Base-by-base conservation (phyloP, 2,888 invertebrate genomes). In the Drosophila macrospina region DNA sequence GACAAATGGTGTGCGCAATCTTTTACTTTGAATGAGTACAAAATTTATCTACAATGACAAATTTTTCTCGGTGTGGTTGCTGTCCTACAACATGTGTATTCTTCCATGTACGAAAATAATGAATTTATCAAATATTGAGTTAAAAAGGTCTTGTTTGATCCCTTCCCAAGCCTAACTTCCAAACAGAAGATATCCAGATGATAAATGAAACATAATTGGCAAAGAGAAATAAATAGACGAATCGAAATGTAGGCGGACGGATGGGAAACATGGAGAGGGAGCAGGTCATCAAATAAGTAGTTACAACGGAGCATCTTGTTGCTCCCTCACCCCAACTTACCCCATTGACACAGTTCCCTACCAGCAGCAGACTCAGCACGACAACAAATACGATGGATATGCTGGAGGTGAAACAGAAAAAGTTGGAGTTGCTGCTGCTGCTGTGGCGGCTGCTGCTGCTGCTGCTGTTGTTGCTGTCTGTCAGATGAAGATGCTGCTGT, bases 331-430 rank as follows among this genome's bases (percentile, higher is more conserved):
- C 39, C 45, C 41, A 71, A 91, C 92, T 92, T 91, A 92, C 92
- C 90, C 91, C 92, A 91, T 90, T 91, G 89, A 91, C 92, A 90
- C 91, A 91, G 86, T 92, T 91, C 76, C 90, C 90, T 86, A 90
- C 79, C 72, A 89, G 77, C 84, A 91, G 88, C 85, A 91, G 83
- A 87, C 90, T 89, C 76, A 90, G 77, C 83, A 84, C 80, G 81
- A 88, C 74, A 69, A 77, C 68, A 37, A 83, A 75, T 28, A 36
- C 74, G 68, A 69, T 68, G 77, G 77, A 80, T 77, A 79, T 63
- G 80, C 83, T 63, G 55, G 62, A 59, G 62, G 50, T 72, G 61
- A 67, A 48, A 56, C 73, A 32, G 66, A 69, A 75, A 60, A 68
- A 59, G 66, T 44, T 48, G 61, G 34, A 44, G 73, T 44, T 45